Percentiles rank a stretch among this genome's conserved stretches.
Evolutionary conservation across 2,888 invertebrate genomes (phyloP).

Genomic region (Hemithea aestivaria): DNA sequence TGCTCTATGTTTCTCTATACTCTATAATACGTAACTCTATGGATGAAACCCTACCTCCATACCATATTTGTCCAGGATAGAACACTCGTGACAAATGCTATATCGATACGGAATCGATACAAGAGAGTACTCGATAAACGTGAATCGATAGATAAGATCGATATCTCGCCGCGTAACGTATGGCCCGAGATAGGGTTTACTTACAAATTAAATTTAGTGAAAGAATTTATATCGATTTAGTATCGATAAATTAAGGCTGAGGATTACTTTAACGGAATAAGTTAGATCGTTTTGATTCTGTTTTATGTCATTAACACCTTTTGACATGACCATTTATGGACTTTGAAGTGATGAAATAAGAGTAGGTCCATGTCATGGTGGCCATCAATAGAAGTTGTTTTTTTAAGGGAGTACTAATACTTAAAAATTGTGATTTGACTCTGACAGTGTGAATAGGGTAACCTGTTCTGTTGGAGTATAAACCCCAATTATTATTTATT

Average conservation of each 20-base stretch:
- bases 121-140: constrained; percentile 58
- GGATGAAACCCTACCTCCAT: constrained; percentile 18
- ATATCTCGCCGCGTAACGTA: constrained; percentile 60
- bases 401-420: no score
- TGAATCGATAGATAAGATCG: constrained; percentile 69
- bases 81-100: constrained; percentile 68
- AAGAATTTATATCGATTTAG: neutral
- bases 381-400: no score
- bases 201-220: constrained; percentile 34
- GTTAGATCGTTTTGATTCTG: neutral
- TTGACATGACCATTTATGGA: neutral
- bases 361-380: no score
- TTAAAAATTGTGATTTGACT: no score
- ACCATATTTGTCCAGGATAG: constrained; percentile 31
- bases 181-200: constrained; percentile 41
- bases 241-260: neutral
- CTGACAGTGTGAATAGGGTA: no score
- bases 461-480: no score
- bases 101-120: constrained; percentile 62
- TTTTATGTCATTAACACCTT: constrained; percentile 1
- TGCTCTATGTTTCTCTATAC: no score
- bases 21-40: no score
- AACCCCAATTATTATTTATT: no score
- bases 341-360: no score
- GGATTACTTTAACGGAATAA: no score